These are phyloP conservation scores for Lepus americanus DNA, from an alignment of 2,113 vertebrate genomes.

Conservation along the genomic window DNA sequence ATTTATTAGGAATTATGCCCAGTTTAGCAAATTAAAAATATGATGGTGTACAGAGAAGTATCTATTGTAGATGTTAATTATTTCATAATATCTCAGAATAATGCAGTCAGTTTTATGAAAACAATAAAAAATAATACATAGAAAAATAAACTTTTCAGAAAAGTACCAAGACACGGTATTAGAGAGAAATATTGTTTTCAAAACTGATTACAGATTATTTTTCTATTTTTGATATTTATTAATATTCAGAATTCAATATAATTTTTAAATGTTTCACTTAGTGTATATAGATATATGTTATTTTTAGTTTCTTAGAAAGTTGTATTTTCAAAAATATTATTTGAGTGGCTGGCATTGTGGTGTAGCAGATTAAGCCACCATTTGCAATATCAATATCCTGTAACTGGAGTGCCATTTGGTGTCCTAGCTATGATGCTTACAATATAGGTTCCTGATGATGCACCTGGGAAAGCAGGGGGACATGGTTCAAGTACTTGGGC, in stretches of 20 bases:
- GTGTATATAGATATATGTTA: not conserved
- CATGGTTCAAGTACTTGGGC: no score
- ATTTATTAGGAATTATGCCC: not conserved
- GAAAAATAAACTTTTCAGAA: constrained; percentile 39
- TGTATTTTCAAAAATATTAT: constrained; percentile 23
- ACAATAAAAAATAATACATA: not conserved
- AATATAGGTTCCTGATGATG: no score
- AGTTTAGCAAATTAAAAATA: constrained; percentile 35
- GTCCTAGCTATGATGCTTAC: no score
- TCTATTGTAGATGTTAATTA: not conserved
- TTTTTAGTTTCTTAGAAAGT: not conserved
- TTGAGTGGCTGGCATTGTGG: no score
- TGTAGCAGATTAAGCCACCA: no score
- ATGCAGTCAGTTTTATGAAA: constrained; percentile 2
- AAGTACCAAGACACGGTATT: not conserved
- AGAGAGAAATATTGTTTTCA: constrained; percentile 3
- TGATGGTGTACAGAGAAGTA: not conserved
- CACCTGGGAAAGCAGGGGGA: no score
- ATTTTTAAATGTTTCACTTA: not conserved
- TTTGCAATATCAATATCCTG: no score
- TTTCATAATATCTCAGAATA: constrained; percentile 23
- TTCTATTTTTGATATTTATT: constrained; percentile 25
- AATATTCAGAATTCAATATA: not conserved
- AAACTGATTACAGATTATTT: not conserved
- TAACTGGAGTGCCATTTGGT: no score